Percentiles rank a stretch among this genome's conserved stretches.
These are phyloP conservation scores for Drosophila santomea DNA, from an alignment of 1,140 invertebrate genomes.

Conservation along the genomic window DNA sequence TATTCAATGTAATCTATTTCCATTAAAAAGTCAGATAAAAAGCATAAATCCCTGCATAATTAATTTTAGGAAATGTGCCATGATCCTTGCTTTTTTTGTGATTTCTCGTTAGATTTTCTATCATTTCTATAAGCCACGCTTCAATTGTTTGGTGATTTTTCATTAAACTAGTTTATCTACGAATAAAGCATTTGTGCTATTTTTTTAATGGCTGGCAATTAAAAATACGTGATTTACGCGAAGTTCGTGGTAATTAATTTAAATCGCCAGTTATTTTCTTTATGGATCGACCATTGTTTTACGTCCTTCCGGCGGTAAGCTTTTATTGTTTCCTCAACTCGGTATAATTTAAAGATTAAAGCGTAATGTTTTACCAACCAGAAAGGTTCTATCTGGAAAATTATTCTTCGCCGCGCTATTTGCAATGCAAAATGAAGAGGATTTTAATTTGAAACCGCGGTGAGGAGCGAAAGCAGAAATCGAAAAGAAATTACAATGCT, in stretches of 20 bases:
- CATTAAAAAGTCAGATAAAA: slow-evolving; percentile 2
- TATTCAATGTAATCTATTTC: neutral
- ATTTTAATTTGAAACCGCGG: slow-evolving; percentile 50
- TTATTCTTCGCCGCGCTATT: slow-evolving; percentile 34
- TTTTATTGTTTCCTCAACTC: slow-evolving; percentile 1
- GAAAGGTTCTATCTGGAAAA: slow-evolving; percentile 9
- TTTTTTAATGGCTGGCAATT: neutral
- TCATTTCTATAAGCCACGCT: neutral
- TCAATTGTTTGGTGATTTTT: neutral
- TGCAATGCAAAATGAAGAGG: slow-evolving; percentile 54
- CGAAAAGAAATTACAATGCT: slow-evolving; percentile 48
- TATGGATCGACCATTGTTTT: slow-evolving; percentile 20
- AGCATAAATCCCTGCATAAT: slow-evolving; percentile 1
- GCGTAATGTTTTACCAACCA: neutral
- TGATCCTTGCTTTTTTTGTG: slow-evolving; percentile 2
- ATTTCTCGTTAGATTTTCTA: slow-evolving; percentile 8
- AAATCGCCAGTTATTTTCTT: slow-evolving; percentile 18
- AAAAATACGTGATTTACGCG: slow-evolving; percentile 7
- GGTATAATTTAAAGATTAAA: slow-evolving; percentile 7
- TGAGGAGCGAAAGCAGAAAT: slow-evolving; percentile 9
- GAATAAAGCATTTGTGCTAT: slow-evolving; percentile 5
- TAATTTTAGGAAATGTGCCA: slow-evolving; percentile 1
- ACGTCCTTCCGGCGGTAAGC: slow-evolving; percentile 3
- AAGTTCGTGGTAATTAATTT: slow-evolving; percentile 24
- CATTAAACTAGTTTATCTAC: slow-evolving; percentile 15